These are phyloP conservation scores for Burhinus oedicnemus DNA, from an alignment of 2,113 vertebrate genomes.

Conservation along the genomic window DNA sequence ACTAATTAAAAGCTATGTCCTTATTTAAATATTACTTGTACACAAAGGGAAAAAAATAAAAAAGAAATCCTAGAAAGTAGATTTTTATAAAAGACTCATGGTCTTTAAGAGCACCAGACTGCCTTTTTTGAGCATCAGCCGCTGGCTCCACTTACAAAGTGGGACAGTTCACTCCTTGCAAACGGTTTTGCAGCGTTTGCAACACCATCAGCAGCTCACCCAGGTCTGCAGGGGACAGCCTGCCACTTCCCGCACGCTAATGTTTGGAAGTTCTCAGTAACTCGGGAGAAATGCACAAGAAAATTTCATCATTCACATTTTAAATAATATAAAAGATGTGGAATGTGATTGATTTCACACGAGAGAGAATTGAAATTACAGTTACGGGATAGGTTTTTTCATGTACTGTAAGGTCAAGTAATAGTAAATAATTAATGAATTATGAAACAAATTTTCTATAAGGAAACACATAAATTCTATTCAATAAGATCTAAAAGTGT, in stretches of 20 bases:
- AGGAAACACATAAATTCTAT: slow-evolving; percentile 40
- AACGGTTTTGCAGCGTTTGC: fast-evolving
- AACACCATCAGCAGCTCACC: neutral
- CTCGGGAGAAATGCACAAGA: neutral
- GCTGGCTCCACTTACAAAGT: neutral
- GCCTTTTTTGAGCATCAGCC: neutral
- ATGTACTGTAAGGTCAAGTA: slow-evolving; percentile 55
- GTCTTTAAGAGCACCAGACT: neutral
- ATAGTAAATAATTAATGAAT: slow-evolving; percentile 69
- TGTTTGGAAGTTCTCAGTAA: neutral
- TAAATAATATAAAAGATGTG: slow-evolving; percentile 58
- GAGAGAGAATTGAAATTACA: slow-evolving; percentile 45
- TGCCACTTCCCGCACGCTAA: neutral
- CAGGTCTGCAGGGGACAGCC: neutral
- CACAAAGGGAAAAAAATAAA: neutral
- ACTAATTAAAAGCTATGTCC: neutral
- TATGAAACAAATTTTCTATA: slow-evolving; percentile 60
- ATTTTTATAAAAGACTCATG: neutral
- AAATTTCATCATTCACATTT: slow-evolving; percentile 31
- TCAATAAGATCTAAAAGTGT: slow-evolving; percentile 21
- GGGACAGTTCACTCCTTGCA: neutral
- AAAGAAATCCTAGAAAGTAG: neutral
- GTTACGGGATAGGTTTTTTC: slow-evolving; percentile 27
- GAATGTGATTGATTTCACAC: slow-evolving; percentile 57
- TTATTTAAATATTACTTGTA: neutral